Conservation (phyloP, 1,140 invertebrate genomes). For the Drosophila sulfurigaster region DNA sequence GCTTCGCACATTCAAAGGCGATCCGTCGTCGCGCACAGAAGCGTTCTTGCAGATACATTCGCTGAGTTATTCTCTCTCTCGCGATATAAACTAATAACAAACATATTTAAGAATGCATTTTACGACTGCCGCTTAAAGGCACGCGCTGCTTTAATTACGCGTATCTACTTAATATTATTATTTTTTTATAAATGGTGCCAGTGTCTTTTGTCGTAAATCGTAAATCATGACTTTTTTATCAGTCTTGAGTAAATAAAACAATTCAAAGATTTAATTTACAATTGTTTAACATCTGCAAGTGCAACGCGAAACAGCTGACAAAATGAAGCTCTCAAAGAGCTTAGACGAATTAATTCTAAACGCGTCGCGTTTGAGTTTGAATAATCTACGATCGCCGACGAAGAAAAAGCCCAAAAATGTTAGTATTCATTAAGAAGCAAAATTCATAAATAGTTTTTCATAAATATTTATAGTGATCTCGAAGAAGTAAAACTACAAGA, state of each 20-base stretch:
- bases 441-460: not conserved
- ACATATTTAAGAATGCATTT: slow-evolving; percentile 40
- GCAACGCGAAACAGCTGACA: slow-evolving; percentile 24
- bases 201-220: slow-evolving; percentile 25
- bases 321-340: slow-evolving; percentile 84
- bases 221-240: slow-evolving; percentile 35
- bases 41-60: slow-evolving; percentile 38
- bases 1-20: slow-evolving; percentile 31
- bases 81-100: slow-evolving; percentile 12
- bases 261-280: slow-evolving; percentile 10
- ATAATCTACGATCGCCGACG: slow-evolving; percentile 75
- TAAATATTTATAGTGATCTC: not conserved
- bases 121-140: slow-evolving; percentile 34
- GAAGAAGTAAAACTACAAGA: not conserved
- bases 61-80: not conserved
- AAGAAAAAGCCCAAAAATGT: slow-evolving; percentile 82
- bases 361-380: slow-evolving; percentile 79
- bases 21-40: slow-evolving; percentile 47
- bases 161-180: slow-evolving; percentile 28
- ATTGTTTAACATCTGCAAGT: slow-evolving; percentile 34
- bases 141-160: slow-evolving; percentile 31
- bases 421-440: slow-evolving; percentile 49
- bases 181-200: not conserved
- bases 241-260: slow-evolving; percentile 36
- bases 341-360: slow-evolving; percentile 81